phyloP scores from a whole-genome alignment of 2,888 invertebrate genomes.

The Notocelia uddmanniana region DNA sequence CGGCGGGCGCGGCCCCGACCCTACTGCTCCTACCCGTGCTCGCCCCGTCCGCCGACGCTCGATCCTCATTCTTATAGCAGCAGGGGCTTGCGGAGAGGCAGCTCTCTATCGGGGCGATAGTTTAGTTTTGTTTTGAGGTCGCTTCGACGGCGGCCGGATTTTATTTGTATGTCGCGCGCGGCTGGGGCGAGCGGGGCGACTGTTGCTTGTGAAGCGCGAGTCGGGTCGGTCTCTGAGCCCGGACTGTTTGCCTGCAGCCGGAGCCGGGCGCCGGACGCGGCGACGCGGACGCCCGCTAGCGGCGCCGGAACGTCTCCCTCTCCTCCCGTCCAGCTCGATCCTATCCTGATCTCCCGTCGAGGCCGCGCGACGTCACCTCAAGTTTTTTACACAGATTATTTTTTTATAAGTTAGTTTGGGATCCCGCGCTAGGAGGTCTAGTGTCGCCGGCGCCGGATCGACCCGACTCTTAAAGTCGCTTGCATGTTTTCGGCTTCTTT shows the following conservation, averaged over 20 bases:
- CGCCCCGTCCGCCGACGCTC: neutral
- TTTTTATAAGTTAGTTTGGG: conserved; percentile 35
- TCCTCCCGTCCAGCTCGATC: conserved; percentile 49
- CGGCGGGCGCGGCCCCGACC: conserved; percentile 12
- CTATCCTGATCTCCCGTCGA: conserved; percentile 43
- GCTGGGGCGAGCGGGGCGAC: conserved; percentile 39
- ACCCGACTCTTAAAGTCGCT: conserved; percentile 27
- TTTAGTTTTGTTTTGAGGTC: conserved; percentile 40
- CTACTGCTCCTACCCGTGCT: too few species aligned
- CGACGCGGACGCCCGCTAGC: conserved; percentile 51
- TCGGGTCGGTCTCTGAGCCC: conserved; percentile 47
- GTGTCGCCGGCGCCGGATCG: conserved; percentile 26
- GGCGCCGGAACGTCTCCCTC: conserved; percentile 46
- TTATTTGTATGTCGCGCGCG: conserved; percentile 19
- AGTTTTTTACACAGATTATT: conserved; percentile 26
- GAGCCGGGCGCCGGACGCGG: conserved; percentile 50
- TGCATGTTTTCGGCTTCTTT: conserved; percentile 45
- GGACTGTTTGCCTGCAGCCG: conserved; percentile 56
- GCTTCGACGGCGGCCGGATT: conserved; percentile 18
- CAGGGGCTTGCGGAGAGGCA: neutral
- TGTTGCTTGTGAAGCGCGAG: conserved; percentile 31
- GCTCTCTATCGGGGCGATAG: conserved; percentile 34
- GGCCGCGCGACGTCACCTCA: conserved; percentile 35
- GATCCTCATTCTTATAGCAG: neutral
- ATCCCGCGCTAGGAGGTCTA: conserved; percentile 18